A percentile compares a stretch with the other conserved stretches of the same genome.
phyloP scores from a whole-genome alignment of 2,113 vertebrate species.

The Pseudois nayaur region DNA sequence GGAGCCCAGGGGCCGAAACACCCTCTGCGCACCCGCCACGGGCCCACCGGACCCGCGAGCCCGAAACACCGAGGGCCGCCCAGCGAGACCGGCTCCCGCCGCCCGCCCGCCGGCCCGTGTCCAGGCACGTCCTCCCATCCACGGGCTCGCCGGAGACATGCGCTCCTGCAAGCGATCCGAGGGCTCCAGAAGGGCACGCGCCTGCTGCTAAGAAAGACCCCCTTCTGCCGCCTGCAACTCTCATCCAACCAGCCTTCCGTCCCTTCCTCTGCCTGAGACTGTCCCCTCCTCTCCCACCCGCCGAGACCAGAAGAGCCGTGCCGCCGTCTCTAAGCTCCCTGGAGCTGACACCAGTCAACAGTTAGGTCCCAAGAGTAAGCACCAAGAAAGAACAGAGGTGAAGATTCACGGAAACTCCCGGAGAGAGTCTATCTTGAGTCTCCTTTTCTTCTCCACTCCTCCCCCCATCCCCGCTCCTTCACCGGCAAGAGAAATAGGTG shows the following conservation, averaged over 20 bases:
- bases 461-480: neutral
- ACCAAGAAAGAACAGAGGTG: neutral
- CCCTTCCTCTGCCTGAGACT: neutral
- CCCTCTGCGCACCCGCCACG: too few species aligned
- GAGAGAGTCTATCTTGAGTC: neutral
- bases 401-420: neutral
- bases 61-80: neutral
- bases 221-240: slow-evolving; percentile 33
- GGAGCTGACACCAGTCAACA: neutral
- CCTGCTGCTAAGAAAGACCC: slow-evolving; percentile 52
- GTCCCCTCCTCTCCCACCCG: neutral
- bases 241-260: neutral
- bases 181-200: slow-evolving; percentile 57
- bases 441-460: neutral
- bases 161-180: slow-evolving; percentile 29
- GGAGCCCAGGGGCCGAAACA: too few species aligned
- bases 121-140: neutral
- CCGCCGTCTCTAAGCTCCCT: neutral
- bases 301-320: neutral
- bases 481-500: slow-evolving; percentile 84
- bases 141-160: fast-evolving
- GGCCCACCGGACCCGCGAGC: too few species aligned
- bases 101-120: too few species aligned
- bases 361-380: neutral
- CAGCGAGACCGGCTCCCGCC: too few species aligned